These are phyloP conservation scores for Propithecus deckenii DNA, from an alignment of 2,797 vertebrate species.

Conservation along the genomic window DNA sequence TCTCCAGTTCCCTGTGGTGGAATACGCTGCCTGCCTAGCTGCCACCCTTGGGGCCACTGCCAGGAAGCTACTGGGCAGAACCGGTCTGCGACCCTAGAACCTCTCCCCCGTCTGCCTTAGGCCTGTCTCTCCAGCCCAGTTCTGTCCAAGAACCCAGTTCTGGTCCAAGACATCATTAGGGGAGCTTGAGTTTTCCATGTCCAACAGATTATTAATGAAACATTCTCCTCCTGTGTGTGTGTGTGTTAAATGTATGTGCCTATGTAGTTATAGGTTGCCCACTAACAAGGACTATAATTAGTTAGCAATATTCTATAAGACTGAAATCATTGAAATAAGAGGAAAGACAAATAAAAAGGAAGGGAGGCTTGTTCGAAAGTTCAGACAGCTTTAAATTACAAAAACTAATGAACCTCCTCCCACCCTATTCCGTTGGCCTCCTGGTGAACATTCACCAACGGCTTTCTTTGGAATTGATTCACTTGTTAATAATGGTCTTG, in stretches of 20 bases:
- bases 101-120: neutral
- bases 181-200: neutral
- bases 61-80: constrained; percentile 36
- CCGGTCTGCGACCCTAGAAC: neutral
- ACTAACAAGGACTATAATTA: neutral
- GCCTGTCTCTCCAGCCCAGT: neutral
- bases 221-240: neutral
- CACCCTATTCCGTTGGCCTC: neutral
- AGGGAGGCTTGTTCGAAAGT: neutral
- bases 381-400: neutral
- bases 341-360: neutral
- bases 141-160: neutral
- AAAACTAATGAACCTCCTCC: neutral
- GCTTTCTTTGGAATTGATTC: neutral
- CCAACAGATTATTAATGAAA: neutral
- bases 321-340: neutral
- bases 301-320: neutral
- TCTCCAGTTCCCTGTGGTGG: constrained; percentile 37
- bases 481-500: neutral
- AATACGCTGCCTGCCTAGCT: neutral
- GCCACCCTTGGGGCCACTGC: neutral
- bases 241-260: neutral
- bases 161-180: neutral
- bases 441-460: neutral
- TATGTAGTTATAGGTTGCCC: neutral